Conservation (phyloP, 2,797 vertebrate genomes). For the Squalus acanthias region DNA sequence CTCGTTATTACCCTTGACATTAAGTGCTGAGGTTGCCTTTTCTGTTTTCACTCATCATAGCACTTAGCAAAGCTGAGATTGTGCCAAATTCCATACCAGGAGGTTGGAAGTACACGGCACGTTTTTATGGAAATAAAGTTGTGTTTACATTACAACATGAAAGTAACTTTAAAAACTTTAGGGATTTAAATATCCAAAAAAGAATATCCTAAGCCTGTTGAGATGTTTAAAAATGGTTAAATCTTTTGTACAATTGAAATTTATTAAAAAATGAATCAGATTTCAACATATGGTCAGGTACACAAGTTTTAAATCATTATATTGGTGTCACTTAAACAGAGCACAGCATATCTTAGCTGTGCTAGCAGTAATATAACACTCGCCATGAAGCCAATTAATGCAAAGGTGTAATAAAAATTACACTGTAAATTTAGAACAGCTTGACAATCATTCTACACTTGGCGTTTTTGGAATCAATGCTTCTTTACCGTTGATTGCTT, state of each 20-base stretch:
- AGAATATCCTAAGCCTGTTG: not conserved
- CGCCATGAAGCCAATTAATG: conserved; percentile 12
- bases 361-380: conserved; percentile 27
- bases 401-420: conserved; percentile 33
- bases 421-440: conserved; percentile 40
- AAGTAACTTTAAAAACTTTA: not conserved
- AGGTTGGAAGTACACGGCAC: not conserved
- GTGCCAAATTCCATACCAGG: conserved; percentile 28
- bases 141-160: not conserved
- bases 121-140: not conserved
- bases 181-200: not conserved
- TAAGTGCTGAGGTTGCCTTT: conserved; percentile 23
- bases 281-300: not conserved
- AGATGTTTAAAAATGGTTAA: not conserved
- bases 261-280: not conserved
- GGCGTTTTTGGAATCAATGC: not conserved
- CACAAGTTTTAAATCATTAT: not conserved
- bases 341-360: conserved; percentile 3
- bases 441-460: conserved; percentile 27
- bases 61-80: not conserved
- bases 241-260: not conserved
- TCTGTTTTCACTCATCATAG: conserved; percentile 16
- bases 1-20: conserved; percentile 26
- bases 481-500: not conserved
- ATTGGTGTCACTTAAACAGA: not conserved